A percentile compares a stretch with the other conserved stretches of the same genome.
Conservation (phyloP, 2,113 vertebrate species). For the Rhizomys pruinosus region DNA sequence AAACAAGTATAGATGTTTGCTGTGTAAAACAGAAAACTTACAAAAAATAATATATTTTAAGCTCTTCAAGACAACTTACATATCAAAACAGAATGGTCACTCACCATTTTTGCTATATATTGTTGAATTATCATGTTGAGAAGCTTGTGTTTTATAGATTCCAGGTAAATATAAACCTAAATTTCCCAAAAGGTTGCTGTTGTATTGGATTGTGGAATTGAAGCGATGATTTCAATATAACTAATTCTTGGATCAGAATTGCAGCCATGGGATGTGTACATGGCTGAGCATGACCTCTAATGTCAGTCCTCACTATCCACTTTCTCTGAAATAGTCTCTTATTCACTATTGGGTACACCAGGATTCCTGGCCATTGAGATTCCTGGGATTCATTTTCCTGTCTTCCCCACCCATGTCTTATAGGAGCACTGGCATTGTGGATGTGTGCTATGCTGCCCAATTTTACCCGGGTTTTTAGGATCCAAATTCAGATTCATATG, state of each 20-base stretch:
- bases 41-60: background rate
- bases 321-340: no score
- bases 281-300: background rate
- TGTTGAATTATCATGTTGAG: background rate
- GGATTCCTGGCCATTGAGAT: background rate
- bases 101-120: background rate
- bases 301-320: background rate
- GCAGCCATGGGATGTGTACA: no score
- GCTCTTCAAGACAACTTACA: background rate
- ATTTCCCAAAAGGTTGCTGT: background rate
- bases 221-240: background rate
- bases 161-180: background rate
- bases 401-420: rapidly evolving
- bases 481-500: background rate
- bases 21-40: background rate
- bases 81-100: background rate
- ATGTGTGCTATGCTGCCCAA: no score
- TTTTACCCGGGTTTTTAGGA: background rate
- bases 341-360: no score
- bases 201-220: background rate
- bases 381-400: background rate
- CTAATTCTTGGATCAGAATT: no score
- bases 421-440: background rate
- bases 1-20: background rate
- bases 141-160: background rate